phyloP scores from a whole-genome alignment of 2,113 vertebrate species.

The Epinephelus fuscoguttatus region DNA sequence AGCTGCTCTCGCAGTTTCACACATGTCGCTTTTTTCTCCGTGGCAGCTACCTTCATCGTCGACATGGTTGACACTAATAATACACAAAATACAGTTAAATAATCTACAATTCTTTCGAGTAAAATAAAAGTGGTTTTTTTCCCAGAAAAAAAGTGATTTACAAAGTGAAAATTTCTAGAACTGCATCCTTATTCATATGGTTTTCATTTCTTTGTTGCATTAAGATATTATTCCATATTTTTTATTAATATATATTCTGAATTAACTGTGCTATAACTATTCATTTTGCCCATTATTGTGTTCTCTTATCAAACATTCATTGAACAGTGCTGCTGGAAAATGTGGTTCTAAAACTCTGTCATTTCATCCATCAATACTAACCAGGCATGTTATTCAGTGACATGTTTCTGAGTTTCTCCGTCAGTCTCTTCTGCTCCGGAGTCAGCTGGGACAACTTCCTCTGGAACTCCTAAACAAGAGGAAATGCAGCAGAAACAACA shows the following conservation, averaged over 20 bases:
- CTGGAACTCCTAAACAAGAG: conserved; percentile 89
- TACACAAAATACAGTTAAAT: conserved; percentile 23
- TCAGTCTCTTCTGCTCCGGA: conserved; percentile 92
- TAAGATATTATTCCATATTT: neutral
- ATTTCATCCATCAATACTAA: conserved; percentile 78
- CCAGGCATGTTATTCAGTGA: conserved; percentile 85
- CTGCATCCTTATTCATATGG: neutral
- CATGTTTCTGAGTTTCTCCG: conserved; percentile 89
- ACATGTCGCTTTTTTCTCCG: conserved; percentile 90
- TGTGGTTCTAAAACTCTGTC: neutral
- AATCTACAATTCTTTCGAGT: neutral
- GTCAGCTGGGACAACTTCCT: conserved; percentile 90
- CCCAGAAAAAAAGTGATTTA: too few relatives aligned
- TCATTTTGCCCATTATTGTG: neutral
- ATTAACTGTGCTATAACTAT: neutral
- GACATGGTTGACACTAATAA: conserved; percentile 71
- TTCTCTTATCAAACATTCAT: neutral
- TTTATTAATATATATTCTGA: neutral
- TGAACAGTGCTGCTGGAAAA: neutral
- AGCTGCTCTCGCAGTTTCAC: conserved; percentile 91
- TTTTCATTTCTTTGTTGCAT: neutral
- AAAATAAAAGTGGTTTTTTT: too few relatives aligned
- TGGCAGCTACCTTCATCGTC: conserved; percentile 84
- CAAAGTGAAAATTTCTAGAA: neutral
- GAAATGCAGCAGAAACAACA: conserved; percentile 35